Base-by-base conservation (phyloP, 2,113 vertebrate species). In the Edolisoma coerulescens region DNA sequence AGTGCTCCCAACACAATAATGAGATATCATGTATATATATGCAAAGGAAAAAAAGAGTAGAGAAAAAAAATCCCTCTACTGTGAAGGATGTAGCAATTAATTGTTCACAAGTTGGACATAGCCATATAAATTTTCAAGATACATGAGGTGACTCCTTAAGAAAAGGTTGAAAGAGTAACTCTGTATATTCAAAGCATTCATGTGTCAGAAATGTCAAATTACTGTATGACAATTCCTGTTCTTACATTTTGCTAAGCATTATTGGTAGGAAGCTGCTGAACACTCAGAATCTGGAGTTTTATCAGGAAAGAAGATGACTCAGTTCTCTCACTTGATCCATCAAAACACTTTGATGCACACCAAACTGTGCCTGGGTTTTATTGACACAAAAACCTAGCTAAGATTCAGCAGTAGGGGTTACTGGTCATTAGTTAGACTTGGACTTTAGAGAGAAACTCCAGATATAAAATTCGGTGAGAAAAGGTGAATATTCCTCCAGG, bases 1-100 rank as follows among this genome's bases (percentile, higher is more conserved):
- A 96, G 49, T 49, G 53, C 50, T 97, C 81, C 91, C 92, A 87
- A 90, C 53, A 86, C 75, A 96, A 92, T 95, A 96, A 96, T 92
- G 42, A 91, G 39, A 90, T 84, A 86, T 56, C 69, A 78, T 75
- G 39, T 71, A 75, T 84, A 77, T 44, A 89, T 94, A 89, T 56
- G 79, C 71, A 78, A 84, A 74, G 17, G 27, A 74, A 87, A 91
- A 91, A 94, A 93, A 75, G 13, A 89, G 6, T 11, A 83, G 35
- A 84, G 37, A 45, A 57, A 89, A 92, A 47, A 49, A 2, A 15
- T 26, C 1, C 42, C 13, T 63, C 50, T 49, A 15, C 75, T 76
- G 18, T 73, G 67, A 93, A 93, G 35, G 71, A 87, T 84, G n/a
- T 7, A 94, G 52, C 64, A 93, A 95, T 92, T 97, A 96, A 93